Percentiles rank a stretch among this genome's conserved stretches.
Evolutionary conservation across 1,140 invertebrate species (phyloP).

Genomic region (Nasonia giraulti): DNA sequence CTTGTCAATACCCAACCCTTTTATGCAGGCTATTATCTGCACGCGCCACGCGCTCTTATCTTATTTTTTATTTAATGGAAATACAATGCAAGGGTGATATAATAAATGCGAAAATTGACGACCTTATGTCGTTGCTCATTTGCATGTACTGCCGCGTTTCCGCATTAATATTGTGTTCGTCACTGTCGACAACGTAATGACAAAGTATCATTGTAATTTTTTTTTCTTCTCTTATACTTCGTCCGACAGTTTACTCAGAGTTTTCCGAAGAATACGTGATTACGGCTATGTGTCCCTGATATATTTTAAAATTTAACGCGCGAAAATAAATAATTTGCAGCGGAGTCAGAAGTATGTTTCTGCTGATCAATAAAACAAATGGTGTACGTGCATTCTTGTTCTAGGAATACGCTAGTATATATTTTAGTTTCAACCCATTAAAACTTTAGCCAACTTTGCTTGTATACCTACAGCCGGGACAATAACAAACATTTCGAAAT

Average conservation of each 20-base stretch:
- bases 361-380: neutral
- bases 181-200: slow-evolving; percentile 4
- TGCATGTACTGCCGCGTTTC: neutral
- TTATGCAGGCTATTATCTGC: slow-evolving; percentile 58
- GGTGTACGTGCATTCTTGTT: neutral
- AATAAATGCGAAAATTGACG: slow-evolving; percentile 20
- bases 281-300: neutral
- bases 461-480: neutral
- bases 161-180: slow-evolving; percentile 18
- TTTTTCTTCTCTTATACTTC: neutral
- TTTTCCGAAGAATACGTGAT: neutral
- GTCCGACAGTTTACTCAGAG: neutral
- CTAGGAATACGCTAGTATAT: neutral
- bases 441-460: slow-evolving; percentile 9
- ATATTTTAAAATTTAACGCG: neutral
- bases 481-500: neutral
- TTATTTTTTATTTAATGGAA: slow-evolving; percentile 62
- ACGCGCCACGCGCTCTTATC: slow-evolving; percentile 58
- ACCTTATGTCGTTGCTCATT: neutral
- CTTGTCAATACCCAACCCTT: slow-evolving; percentile 35
- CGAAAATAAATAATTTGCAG: neutral
- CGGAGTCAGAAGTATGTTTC: neutral
- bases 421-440: neutral
- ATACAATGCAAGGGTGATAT: slow-evolving; percentile 41
- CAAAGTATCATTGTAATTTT: slow-evolving; percentile 12